Evolutionary conservation across 2,113 vertebrate genomes (phyloP), one percentile per base, ranked within the genome.

Genomic region (Gulo gulo): DNA sequence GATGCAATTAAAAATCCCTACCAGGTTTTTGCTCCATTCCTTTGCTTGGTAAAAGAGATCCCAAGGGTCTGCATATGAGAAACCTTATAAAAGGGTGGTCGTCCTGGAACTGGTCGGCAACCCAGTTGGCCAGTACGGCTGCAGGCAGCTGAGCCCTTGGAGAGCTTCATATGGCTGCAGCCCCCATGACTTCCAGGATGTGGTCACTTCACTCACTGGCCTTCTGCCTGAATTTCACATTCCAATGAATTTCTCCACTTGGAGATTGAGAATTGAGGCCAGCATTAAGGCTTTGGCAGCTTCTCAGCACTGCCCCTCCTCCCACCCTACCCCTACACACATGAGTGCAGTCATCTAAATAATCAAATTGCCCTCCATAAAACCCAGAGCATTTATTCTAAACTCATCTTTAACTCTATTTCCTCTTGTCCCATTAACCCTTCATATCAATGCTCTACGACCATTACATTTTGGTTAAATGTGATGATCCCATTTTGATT

Each of bases 401-500:
- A 79, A 91, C 39, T 94, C 55, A 69, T 90, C 88, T 96, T 95
- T 63, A 81, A 79, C 15, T 76, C 24, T 83, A 21, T 76, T 65
- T 67, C 31, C 52, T 63, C 39, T 50, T 15, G 50, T 73, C 31
- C 84, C 59, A 91, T 31, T 47, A 81, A 31, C 24, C 50, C 21
- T 93, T 65, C 29, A 15, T 39, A 36, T 36, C n/a, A 83, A 83
- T 63, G 63, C 81, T 76, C 31, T 31, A 69, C 9, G 76, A 91
- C 81, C 59, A 82, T 79, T 73, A 93, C 36, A 82, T 84, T 83
- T 82, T 82, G 6, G 76, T 89, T 87, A 84, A 95, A 79, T 67
- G 26, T n/a, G 65, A 39, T 57, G 39, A 74, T 82, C 52, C 73
- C 61, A 93, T 90, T 91, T 88, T 96, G 45, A 96, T 96, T 83